phyloP scores from a whole-genome alignment of 2,888 invertebrate genomes.

The Xestia c-nigrum region DNA sequence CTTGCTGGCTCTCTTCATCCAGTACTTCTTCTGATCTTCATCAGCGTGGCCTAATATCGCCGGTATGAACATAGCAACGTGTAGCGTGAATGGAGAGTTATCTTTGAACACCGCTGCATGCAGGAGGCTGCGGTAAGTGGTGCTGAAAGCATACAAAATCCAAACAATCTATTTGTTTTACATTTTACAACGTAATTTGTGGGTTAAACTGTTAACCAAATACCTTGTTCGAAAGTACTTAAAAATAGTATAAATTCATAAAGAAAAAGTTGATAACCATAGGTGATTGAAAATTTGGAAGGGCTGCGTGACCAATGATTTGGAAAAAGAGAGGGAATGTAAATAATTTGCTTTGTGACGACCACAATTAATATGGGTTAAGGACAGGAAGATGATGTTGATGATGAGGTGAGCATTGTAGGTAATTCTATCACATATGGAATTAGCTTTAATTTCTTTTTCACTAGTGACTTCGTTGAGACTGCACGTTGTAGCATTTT shows the following conservation, averaged over 20 bases:
- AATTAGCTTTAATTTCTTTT: too few species aligned
- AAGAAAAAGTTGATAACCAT: background rate
- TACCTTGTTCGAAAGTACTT: too few species aligned
- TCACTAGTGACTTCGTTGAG: background rate
- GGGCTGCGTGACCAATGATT: background rate
- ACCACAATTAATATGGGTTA: background rate
- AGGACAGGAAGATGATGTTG: background rate
- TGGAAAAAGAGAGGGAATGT: background rate
- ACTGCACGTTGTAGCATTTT: conserved; percentile 4
- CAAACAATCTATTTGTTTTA: too few species aligned
- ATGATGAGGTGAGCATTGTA: too few species aligned
- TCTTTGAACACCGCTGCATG: conserved; percentile 93
- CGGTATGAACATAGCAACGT: conserved; percentile 97
- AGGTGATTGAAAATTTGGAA: background rate
- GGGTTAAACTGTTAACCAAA: too few species aligned
- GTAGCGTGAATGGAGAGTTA: conserved; percentile 93
- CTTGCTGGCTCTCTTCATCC: conserved; percentile 95
- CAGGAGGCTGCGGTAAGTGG: conserved; percentile 91
- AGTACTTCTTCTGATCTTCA: conserved; percentile 95
- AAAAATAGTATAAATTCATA: background rate
- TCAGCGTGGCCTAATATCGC: conserved; percentile 96
- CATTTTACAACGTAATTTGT: too few species aligned
- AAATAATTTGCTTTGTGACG: background rate
- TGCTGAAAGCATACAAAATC: conserved; percentile 48
- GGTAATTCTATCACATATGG: too few species aligned